phyloP scores from a whole-genome alignment of 2,888 invertebrate species.

The Drosophila hawaiiensis region DNA sequence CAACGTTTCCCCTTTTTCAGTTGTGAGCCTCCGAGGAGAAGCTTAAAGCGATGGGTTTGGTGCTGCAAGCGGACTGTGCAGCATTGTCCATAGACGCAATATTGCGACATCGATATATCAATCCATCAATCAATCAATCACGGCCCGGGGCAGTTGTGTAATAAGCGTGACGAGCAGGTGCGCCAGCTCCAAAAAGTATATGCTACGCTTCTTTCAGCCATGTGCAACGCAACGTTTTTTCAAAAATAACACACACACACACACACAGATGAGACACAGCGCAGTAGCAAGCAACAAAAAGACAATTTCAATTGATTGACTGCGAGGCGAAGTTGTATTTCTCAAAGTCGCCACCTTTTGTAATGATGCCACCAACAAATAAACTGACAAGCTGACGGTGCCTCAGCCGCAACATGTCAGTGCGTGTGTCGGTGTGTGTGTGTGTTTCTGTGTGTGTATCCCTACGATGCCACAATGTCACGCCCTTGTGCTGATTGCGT shows the following conservation, averaged over 20 bases:
- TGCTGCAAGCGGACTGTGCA: not conserved
- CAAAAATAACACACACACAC: constrained; percentile 41
- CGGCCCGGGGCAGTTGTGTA: constrained; percentile 25
- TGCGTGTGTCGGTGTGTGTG: constrained; percentile 13
- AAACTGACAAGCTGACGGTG: constrained; percentile 25
- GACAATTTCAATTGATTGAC: constrained; percentile 59
- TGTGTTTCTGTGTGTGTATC: constrained; percentile 12
- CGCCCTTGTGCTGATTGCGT: constrained; percentile 54
- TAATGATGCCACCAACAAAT: constrained; percentile 17
- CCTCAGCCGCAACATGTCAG: constrained; percentile 12
- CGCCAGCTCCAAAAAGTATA: constrained; percentile 30
- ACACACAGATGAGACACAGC: not conserved
- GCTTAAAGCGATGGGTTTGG: constrained; percentile 47
- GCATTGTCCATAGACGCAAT: constrained; percentile 40
- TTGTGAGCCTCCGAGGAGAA: constrained; percentile 16
- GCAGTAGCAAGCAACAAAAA: constrained; percentile 20
- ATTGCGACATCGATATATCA: constrained; percentile 72
- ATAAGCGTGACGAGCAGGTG: constrained; percentile 58
- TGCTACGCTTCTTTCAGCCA: constrained; percentile 21
- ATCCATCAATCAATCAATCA: constrained; percentile 70
- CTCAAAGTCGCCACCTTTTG: constrained; percentile 25
- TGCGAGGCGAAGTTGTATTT: constrained; percentile 23
- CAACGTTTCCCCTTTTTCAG: constrained; percentile 28
- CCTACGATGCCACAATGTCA: constrained; percentile 33
- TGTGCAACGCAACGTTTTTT: constrained; percentile 64